These are phyloP conservation scores for Plumapathes pennacea DNA, from an alignment of 92 coral and sea anemone species.

Conservation along the genomic window DNA sequence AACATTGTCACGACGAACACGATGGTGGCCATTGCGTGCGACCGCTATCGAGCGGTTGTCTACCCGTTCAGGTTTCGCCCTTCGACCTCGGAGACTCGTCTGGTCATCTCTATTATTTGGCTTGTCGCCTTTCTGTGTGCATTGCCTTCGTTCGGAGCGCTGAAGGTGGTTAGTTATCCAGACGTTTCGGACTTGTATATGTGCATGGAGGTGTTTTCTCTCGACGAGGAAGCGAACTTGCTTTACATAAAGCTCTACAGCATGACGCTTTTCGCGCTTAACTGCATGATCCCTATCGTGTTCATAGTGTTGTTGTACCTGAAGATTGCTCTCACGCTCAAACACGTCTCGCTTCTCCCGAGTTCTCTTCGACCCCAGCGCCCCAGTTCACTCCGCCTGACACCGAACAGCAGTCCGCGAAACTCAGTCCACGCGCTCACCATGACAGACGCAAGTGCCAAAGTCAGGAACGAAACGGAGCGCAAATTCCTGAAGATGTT, in stretches of 20 bases:
- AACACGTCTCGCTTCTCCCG: slow-evolving; percentile 60
- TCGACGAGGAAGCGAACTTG: slow-evolving; percentile 18
- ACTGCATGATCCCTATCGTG: slow-evolving; percentile 59
- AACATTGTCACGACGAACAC: slow-evolving; percentile 75
- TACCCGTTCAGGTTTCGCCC: slow-evolving; percentile 73
- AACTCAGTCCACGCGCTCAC: slow-evolving; percentile 51
- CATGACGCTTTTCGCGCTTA: slow-evolving; percentile 47
- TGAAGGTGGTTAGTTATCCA: slow-evolving; percentile 7
- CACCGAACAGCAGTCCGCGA: slow-evolving; percentile 60
- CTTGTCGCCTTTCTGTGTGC: slow-evolving; percentile 65
- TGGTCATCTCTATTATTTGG: slow-evolving; percentile 63
- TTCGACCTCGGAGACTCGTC: slow-evolving; percentile 70
- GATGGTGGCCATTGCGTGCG: slow-evolving; percentile 83
- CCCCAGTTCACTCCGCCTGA: slow-evolving; percentile 56
- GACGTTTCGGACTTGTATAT: background rate
- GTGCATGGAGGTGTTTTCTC: slow-evolving; percentile 57
- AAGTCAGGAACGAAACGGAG: slow-evolving; percentile 60
- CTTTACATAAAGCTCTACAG: slow-evolving; percentile 48
- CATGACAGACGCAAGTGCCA: slow-evolving; percentile 47
- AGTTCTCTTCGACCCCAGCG: slow-evolving; percentile 44
- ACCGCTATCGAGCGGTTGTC: slow-evolving; percentile 75
- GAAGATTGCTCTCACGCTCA: slow-evolving; percentile 64
- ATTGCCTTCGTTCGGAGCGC: slow-evolving; percentile 67
- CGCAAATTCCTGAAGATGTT: slow-evolving; percentile 71
- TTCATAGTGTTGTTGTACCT: slow-evolving; percentile 52